Evolutionary conservation across 2,113 vertebrate species (phyloP), one percentile per base, ranked within the genome.

Genomic region (Cygnus atratus): DNA sequence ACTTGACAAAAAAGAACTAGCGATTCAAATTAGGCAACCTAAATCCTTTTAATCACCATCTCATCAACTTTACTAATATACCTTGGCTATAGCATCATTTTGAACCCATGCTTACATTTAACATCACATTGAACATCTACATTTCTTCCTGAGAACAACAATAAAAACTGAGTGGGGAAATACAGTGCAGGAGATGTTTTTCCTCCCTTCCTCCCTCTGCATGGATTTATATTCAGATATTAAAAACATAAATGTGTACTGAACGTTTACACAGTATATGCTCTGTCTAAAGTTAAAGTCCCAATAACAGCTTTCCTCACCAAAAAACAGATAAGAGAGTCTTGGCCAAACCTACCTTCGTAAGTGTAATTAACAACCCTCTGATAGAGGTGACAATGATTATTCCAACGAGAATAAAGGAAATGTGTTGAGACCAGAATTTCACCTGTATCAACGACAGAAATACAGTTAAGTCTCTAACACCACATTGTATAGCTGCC

Each of bases 371-470:
- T 91, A 99, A 97, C 66, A 99, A 95, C 39, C 99, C 99, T 95
- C 99, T 98, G 87, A 99, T 99, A 52, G 99, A 99, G 14, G 99
- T 99, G 83, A 99, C 99, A 19, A 99, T 99, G 96, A 99, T 99
- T 97, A 99, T 99, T 95, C 99, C 99, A 82, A 99, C 99, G 73
- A 99, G 98, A 93, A 99, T 99, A 97, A 99, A 99, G 87, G 99
- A 99, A 94, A 99, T 99, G 88, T 99, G 99, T 80, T 99, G 99
- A 87, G 99, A 99, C 99, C 99, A 99, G 98, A 99, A 99, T 97
- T 99, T 99, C 8, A 99, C 99, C 99, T 99, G 97, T 58, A 86
- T 72, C 62, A 93, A 72, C 48, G 76, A 96, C 54, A 95, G 89
- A 11, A 72, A 88, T 8, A 87, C 5, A 67, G 74, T 96, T 91